Base-by-base conservation (phyloP, 2,888 invertebrate species). In the Glomeris marginata region DNA sequence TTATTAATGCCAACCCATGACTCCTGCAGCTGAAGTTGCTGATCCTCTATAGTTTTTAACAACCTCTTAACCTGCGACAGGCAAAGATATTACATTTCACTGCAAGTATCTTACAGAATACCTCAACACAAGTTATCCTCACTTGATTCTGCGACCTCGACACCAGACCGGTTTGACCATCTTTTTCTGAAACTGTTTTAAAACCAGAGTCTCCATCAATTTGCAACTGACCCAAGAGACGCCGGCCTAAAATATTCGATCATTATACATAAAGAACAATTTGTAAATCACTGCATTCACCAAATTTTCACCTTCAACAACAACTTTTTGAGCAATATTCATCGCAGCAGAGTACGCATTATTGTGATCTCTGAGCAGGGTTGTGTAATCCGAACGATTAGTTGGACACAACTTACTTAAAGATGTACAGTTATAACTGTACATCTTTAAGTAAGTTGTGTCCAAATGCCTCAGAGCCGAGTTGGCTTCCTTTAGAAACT, bases 401-500 rank as follows among this genome's bases (percentile, higher is more conserved):
- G 28, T 28, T 22, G 16, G 16, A 28, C n/a, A 44, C 11, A 43
- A 36, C n/a, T n/a, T n/a, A n/a, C n/a, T n/a, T n/a, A n/a, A n/a
- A n/a, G n/a, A n/a, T n/a, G n/a, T n/a, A n/a, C n/a, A n/a, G n/a
- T n/a, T n/a, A 36, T 44, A 45, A 37, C 49, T 45, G 11, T 28
- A 45, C 58, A 80, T 66, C 63, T 75, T 68, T 56, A 72, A 69
- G 56, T 75, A 71, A 44, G 81, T 69, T 58, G 75, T 73, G 52
- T 78, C 76, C 64, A 83, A 71, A 62, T 77, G 76, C 36, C 70
- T 67, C 28, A 77, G 64, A 0, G 75, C 74, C 40, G 73, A 68
- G 47, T 73, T 70, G 49, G 77, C 75, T 58, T 77, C 77, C 53
- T 72, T 73, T 56, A 73, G 69, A 61, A 79, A 82, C 59, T 77